phyloP scores from a whole-genome alignment of 2,113 vertebrate genomes.

The Oreochromis aureus region DNA sequence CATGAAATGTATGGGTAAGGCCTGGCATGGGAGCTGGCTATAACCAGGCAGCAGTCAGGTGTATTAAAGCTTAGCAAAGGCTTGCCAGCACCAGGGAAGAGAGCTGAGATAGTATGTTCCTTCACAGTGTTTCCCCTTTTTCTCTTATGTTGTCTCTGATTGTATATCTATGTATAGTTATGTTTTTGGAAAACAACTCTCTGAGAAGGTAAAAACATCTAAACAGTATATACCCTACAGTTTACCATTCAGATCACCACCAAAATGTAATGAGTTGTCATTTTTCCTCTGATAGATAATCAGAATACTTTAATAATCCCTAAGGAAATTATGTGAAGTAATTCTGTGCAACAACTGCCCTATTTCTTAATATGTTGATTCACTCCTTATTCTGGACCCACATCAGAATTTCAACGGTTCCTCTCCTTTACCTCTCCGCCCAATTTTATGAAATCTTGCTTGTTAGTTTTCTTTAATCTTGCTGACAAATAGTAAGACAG shows the following conservation, averaged over 20 bases:
- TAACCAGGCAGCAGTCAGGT: slow-evolving; percentile 11
- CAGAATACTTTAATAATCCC: not conserved
- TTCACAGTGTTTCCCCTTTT: not conserved
- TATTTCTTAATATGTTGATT: not conserved
- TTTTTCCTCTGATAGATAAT: not conserved
- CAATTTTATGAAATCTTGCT: not conserved
- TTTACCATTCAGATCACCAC: not conserved
- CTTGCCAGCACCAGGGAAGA: not conserved
- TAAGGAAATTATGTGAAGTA: not conserved
- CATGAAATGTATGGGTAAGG: not conserved
- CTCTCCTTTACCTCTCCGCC: rapidly evolving
- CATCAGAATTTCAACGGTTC: not conserved
- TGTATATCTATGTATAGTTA: not conserved
- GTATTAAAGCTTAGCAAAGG: not conserved
- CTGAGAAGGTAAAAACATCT: not conserved
- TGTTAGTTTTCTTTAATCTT: not conserved
- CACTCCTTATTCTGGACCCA: not conserved
- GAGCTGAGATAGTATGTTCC: not conserved
- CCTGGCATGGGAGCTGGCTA: not conserved
- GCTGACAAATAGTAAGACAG: not conserved
- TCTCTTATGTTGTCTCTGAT: not conserved
- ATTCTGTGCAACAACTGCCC: not conserved
- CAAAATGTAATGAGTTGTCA: not conserved
- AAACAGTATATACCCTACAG: rapidly evolving
- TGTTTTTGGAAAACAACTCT: not conserved